Percentiles rank a stretch among this genome's conserved stretches.
These are phyloP conservation scores for Thereva nobilitata DNA, from an alignment of 2,888 invertebrate species.

Conservation along the genomic window DNA sequence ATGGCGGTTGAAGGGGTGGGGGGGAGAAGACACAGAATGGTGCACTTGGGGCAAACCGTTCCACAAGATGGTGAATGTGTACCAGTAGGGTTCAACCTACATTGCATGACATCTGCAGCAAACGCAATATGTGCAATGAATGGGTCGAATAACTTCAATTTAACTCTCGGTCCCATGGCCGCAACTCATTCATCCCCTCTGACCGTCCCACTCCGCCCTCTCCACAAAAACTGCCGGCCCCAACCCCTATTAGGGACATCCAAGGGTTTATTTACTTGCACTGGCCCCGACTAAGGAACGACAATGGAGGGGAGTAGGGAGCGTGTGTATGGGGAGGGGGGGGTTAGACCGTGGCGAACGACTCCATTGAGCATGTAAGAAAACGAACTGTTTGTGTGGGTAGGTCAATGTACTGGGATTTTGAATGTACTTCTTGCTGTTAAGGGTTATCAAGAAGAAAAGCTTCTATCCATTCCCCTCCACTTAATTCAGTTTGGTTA, in stretches of 20 bases:
- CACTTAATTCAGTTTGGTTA: not conserved
- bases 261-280: constrained; percentile 32
- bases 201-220: not conserved
- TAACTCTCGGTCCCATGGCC: not conserved
- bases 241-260: constrained; percentile 8
- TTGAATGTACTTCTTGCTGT: constrained; percentile 42
- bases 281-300: constrained; percentile 8
- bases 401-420: constrained; percentile 59
- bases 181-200: not conserved
- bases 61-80: constrained; percentile 23
- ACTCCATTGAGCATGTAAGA: constrained; percentile 27
- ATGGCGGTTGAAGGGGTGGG: not conserved
- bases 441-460: constrained; percentile 37
- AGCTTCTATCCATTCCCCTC: constrained; percentile 26
- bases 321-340: constrained; percentile 1
- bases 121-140: constrained; percentile 14
- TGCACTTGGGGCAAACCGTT: not conserved
- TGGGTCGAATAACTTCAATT: constrained; percentile 24
- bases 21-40: constrained; percentile 6
- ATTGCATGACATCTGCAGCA: constrained; percentile 23
- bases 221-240: not conserved
- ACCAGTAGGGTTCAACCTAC: constrained; percentile 33
- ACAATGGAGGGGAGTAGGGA: constrained; percentile 9
- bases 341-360: constrained; percentile 8
- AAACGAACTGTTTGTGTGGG: constrained; percentile 52